Conservation (phyloP, 2,113 vertebrate genomes). For the Micromys minutus region DNA sequence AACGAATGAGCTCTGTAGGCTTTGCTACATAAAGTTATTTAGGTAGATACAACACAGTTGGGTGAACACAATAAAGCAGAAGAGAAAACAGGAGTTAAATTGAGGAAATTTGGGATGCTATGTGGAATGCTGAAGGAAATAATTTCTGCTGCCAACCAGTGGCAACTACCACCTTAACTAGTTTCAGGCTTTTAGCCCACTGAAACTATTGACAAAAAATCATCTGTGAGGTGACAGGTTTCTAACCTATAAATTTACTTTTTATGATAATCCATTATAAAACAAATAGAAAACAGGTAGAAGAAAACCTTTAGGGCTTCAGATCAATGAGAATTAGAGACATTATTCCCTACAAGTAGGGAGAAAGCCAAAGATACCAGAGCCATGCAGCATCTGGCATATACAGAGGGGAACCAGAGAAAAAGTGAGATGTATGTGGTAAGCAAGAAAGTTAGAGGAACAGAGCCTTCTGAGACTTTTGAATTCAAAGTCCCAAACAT, state of each 20-base stretch:
- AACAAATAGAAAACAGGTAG: neutral
- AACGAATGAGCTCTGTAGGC: neutral
- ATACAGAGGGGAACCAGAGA: neutral
- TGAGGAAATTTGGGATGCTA: neutral
- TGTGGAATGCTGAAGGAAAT: neutral
- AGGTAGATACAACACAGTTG: neutral
- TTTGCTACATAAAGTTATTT: neutral
- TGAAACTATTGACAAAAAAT: neutral
- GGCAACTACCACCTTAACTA: neutral
- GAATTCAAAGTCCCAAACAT: neutral
- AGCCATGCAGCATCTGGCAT: neutral
- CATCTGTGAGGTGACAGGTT: neutral
- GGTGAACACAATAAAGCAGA: neutral
- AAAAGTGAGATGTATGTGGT: neutral
- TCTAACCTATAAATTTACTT: neutral
- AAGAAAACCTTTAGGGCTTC: neutral
- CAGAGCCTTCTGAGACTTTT: neutral
- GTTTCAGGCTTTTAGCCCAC: neutral
- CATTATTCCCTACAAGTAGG: neutral
- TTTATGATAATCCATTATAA: neutral
- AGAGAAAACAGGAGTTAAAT: neutral
- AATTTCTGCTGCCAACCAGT: neutral
- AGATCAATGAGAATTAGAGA: no score
- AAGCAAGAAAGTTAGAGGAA: neutral
- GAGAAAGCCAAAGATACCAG: neutral